Percentiles rank a stretch among this genome's conserved stretches.
Evolutionary conservation across 1,140 invertebrate genomes (phyloP).

Genomic region (Pseudachorutes palmiensis): DNA sequence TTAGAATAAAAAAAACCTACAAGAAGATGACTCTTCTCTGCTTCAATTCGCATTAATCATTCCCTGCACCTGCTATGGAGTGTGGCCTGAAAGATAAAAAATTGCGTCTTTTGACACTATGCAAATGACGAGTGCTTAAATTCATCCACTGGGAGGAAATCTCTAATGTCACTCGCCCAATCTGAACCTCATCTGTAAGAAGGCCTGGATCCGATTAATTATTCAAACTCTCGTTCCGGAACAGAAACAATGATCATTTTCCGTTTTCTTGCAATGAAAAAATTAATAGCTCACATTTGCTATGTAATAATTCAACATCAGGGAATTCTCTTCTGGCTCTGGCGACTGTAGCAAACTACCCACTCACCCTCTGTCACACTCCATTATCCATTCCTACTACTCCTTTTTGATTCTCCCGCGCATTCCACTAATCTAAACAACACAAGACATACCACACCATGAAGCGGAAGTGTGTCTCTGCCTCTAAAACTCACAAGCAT

Average conservation of each 20-base stretch:
- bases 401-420: background rate
- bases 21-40: too few species aligned
- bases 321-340: background rate
- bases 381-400: slow-evolving; percentile 12
- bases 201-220: too few species aligned
- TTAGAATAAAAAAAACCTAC: too few species aligned
- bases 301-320: background rate
- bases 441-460: background rate
- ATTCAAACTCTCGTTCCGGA: background rate
- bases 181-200: too few species aligned
- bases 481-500: background rate
- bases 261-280: background rate
- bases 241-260: background rate
- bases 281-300: background rate
- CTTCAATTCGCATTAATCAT: too few species aligned
- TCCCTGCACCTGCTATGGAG: too few species aligned
- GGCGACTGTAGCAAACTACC: background rate
- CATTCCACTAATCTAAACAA: slow-evolving; percentile 4
- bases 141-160: too few species aligned
- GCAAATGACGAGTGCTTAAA: too few species aligned
- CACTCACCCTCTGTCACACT: background rate
- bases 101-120: too few species aligned
- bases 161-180: too few species aligned
- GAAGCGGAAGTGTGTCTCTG: background rate
- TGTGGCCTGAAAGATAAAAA: too few species aligned